Evolutionary conservation across 2,113 vertebrate genomes (phyloP), one percentile per base, ranked within the genome.

Genomic region (Noturus placidus): DNA sequence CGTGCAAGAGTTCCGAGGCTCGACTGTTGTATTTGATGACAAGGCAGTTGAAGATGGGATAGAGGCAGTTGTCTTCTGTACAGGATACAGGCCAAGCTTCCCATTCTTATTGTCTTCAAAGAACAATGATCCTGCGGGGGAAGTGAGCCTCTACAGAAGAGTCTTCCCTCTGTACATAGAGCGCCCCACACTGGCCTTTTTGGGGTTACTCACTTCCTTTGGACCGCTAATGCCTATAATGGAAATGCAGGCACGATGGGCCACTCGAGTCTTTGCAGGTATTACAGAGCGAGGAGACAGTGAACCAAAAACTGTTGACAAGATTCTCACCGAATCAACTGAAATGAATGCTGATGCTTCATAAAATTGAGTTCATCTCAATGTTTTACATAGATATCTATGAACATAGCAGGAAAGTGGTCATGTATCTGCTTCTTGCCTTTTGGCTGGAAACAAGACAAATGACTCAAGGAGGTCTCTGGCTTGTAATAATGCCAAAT

Each of bases 161-260:
- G 0, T 97, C 83, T 99, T 98, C 61, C 96, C 95, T 0, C 93
- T 95, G 0, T 91, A 94, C 15, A 90, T 98, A 52, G 93, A 96
- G 90, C 95, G 89, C 30, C 95, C 97, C 0, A 98, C 98, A 0
- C 90, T 99, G 91, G 97, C 96, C 22, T 82, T 99, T 83, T 93
- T 98, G 0, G 97, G 97, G 67, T 83, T 97, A 67, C 25, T 98
- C 70, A 95, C 96, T 76, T 89, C 95, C 1, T 85, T 93, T 30
- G 97, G 97, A 14, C 94, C 97, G 33, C 93, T 97, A 69, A 96
- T 97, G 95, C 95, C 97, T 5, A 42, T 94, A 82, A 91, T 96
- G 0, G 98, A 99, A 92, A 92, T 99, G 89, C 98, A 99, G 91
- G 95, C 94, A n/a, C 95, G 97, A 67, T 99, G 97, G 97, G 97